Conservation (phyloP, 2,113 vertebrate genomes). For the Cyprinodon variegatus region DNA sequence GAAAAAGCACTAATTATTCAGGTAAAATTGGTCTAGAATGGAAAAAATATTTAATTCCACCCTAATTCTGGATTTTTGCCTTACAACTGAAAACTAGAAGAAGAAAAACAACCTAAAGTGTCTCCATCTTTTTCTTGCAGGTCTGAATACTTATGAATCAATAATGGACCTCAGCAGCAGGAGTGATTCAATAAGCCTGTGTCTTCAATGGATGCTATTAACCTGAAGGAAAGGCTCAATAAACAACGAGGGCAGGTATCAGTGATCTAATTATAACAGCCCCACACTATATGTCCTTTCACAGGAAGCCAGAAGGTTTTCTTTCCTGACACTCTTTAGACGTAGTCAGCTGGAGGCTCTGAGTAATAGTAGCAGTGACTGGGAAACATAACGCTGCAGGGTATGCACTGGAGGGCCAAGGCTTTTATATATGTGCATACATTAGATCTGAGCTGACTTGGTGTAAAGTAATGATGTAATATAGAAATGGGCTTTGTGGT, state of each 20-base stretch:
- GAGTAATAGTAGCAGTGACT: not conserved
- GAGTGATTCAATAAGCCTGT: slow-evolving; percentile 53
- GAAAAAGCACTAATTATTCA: not conserved
- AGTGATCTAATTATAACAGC: slow-evolving; percentile 42
- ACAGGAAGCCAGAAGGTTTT: slow-evolving; percentile 28
- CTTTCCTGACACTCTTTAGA: slow-evolving; percentile 6
- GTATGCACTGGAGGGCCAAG: not conserved
- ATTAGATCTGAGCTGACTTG: not conserved
- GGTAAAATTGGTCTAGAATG: not conserved
- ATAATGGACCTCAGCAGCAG: slow-evolving; percentile 49
- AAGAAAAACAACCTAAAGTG: slow-evolving; percentile 10
- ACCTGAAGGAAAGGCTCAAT: slow-evolving; percentile 20
- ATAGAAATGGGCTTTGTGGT: not conserved
- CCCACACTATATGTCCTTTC: not conserved
- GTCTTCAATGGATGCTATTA: slow-evolving; percentile 19
- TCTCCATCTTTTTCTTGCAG: slow-evolving; percentile 19
- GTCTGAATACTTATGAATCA: slow-evolving; percentile 57
- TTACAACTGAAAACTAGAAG: not conserved
- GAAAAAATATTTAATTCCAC: not conserved
- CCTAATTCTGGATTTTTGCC: not conserved
- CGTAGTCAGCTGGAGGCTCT: slow-evolving; percentile 19
- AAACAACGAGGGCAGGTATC: slow-evolving; percentile 45
- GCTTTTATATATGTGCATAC: not conserved
- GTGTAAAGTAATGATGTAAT: not conserved
- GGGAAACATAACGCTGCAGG: not conserved